Evolutionary conservation across 2,797 vertebrate species (phyloP), one percentile per base, ranked within the genome.

Genomic region (Acipenser transmontanus): DNA sequence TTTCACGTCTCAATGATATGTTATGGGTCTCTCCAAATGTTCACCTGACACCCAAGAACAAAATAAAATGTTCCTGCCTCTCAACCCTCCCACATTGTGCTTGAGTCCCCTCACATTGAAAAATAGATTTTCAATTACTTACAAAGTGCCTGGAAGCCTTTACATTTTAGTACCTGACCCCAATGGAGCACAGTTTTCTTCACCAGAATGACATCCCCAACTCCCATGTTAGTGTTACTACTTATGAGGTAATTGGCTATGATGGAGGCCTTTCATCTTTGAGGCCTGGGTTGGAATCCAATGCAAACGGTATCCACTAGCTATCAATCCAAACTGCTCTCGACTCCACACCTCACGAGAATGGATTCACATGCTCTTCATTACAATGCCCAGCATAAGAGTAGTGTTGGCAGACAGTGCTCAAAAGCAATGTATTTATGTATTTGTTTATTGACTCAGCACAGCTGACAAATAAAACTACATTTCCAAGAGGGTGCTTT

Each of bases 51-150:
- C 54, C 52, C n/a, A 56, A 52, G 63, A 69, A 66, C 64, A 72
- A 74, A 71, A 74, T 68, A 71, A 67, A 73, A 71, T 67, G 66
- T 72, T 68, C 64, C 66, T 59, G 63, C 61, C 70, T 71, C 63
- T 70, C 50, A 64, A 62, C 34, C 66, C 70, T 47, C 57, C 48
- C 62, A 67, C 65, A 64, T 70, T 69, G 61, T 62, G 67, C 63
- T 62, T 52, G 52, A 17, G 62, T 83, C 85, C 82, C 78, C 83
- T 85, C 85, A 87, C 83, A 86, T 88, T 85, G 84, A 83, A 72
- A 89, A 89, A 89, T 89, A 89, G 87, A 89, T 89, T 90, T 90
- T 89, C 87, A 88, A 89, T 89, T 89, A 89, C 72, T 82, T 80
- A 79, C 79, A 82, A 84, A 89, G 87, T 88, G 86, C 82, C 87